A percentile compares a stretch with the other conserved stretches of the same genome.
phyloP scores from a whole-genome alignment of 1,140 invertebrate species.

The Nasonia giraulti region DNA sequence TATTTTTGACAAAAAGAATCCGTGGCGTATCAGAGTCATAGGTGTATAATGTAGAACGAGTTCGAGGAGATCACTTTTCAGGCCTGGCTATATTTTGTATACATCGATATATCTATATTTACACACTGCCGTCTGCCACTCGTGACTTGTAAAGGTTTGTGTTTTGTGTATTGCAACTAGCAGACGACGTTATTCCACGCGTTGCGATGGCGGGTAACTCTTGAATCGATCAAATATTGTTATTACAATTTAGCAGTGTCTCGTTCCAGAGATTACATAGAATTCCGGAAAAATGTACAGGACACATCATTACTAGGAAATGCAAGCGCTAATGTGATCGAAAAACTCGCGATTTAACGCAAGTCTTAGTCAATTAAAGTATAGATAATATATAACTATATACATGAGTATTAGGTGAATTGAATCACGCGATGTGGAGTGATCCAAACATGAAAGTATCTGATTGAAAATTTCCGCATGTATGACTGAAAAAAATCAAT shows the following conservation, averaged over 20 bases:
- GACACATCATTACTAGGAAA: not conserved
- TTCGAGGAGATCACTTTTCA: too few relatives aligned
- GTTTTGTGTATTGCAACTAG: not conserved
- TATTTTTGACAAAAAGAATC: too few relatives aligned
- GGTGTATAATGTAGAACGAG: too few relatives aligned
- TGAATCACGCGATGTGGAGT: not conserved
- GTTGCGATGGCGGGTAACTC: slow-evolving; percentile 51
- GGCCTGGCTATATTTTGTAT: too few relatives aligned
- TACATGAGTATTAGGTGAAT: not conserved
- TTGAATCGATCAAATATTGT: slow-evolving; percentile 52
- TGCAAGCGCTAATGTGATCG: not conserved
- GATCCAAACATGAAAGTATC: not conserved
- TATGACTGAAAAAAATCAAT: slow-evolving; percentile 27
- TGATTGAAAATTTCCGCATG: not conserved
- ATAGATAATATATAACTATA: not conserved
- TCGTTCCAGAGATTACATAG: not conserved
- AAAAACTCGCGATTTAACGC: not conserved
- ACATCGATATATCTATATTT: too few relatives aligned
- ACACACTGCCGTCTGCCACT: too few relatives aligned
- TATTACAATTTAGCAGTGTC: slow-evolving; percentile 30
- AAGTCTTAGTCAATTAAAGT: not conserved
- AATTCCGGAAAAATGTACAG: slow-evolving; percentile 17
- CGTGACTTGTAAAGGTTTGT: too few relatives aligned
- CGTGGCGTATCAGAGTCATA: too few relatives aligned
- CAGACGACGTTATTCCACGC: slow-evolving; percentile 17